Percentiles rank a stretch among this genome's conserved stretches.
Evolutionary conservation across 2,888 invertebrate species (phyloP).

Genomic region (Arge pagana): DNA sequence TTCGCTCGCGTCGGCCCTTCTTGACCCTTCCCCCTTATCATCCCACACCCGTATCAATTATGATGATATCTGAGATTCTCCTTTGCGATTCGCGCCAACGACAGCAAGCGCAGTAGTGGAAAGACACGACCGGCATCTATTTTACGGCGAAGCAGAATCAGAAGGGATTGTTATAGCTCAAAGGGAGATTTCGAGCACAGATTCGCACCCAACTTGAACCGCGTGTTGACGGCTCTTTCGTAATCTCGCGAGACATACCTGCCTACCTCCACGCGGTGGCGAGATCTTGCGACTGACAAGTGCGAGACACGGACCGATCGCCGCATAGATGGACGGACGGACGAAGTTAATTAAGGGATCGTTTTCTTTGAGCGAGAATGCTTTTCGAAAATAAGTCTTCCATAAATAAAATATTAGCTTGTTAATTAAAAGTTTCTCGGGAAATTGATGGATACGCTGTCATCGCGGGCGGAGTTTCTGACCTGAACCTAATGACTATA

Average conservation of each 20-base stretch:
- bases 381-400: not conserved
- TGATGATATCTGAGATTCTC: constrained; percentile 14
- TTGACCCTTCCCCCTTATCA: constrained; percentile 1
- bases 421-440: constrained; percentile 34
- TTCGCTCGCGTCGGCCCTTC: not conserved
- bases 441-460: constrained; percentile 41
- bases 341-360: constrained; percentile 9
- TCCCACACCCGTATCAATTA: constrained; percentile 13
- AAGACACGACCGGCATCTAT: not conserved
- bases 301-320: not conserved
- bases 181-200: not conserved
- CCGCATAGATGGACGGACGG: not conserved
- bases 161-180: not conserved
- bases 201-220: not conserved
- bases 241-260: not conserved
- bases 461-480: constrained; percentile 16
- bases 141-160: no score
- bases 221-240: not conserved
- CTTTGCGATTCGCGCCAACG: constrained; percentile 7
- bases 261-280: not conserved
- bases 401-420: constrained; percentile 16
- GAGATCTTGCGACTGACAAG: constrained; percentile 5
- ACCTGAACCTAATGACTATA: constrained; percentile 16
- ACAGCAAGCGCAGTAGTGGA: constrained; percentile 5
- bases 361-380: not conserved